Base-by-base conservation (phyloP, 2,113 vertebrate species). In the Anolis sagrei region DNA sequence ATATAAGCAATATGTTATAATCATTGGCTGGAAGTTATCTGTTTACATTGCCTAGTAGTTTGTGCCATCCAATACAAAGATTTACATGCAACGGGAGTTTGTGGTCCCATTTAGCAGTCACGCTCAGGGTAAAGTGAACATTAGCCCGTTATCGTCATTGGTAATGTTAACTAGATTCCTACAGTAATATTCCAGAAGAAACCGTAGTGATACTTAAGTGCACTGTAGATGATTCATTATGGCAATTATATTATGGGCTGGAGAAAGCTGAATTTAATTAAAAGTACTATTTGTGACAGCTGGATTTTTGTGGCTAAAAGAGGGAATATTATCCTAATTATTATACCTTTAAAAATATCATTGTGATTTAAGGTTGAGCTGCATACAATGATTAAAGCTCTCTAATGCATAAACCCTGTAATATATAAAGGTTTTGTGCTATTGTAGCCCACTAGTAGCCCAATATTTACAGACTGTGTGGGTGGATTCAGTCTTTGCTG, bases 211-310 rank as follows among this genome's bases (percentile, higher is more conserved):
- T 51, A 19, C 10, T 76, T n/a, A 62, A 75, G 34, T 83, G 36
- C 18, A 74, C 34, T 73, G 32, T 11, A 51, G 32, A 61, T 75
- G 66, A 74, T 74, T 82, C 25, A 44, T 82, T 44, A 62, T 74
- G 27, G 14, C 49, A 82, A 61, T 73, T 73, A 61, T 39, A 74
- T 82, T 61, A 74, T 44, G 36, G 32, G 23, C 36, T 36, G 32
- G 54, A 62, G 32, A 79, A 79, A 27, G 18, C 51, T 34, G 76
- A 36, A 62, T 39, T 62, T 61, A 79, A 79, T 78, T 78, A 78
- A 79, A 79, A 79, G 21, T 62, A 34, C 16, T 19, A 61, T 61
- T 74, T 82, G 25, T 13, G 18, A 29, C 13, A 3, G 36, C 58
- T 83, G 36, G 70, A 32, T 29, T 34, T 61, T 83, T 62, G 51